Evolutionary conservation across 2,797 vertebrate genomes (phyloP), one percentile per base, ranked within the genome.

Genomic region (Sebastes paucispinis): DNA sequence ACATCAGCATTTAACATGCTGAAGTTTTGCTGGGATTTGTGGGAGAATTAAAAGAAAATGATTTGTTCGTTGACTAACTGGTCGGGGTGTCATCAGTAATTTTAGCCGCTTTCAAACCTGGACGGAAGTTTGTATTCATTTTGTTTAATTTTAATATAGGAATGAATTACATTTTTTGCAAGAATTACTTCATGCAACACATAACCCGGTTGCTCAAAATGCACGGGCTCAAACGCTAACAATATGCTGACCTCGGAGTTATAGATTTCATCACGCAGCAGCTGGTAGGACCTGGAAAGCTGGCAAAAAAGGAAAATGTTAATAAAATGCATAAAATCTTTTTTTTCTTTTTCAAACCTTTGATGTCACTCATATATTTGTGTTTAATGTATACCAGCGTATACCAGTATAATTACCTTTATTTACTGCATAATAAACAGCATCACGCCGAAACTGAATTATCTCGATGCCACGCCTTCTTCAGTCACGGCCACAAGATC

Each of bases 81-180:
- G 50, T 52, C 20, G 4, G 8, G 4, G 20, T 10, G 8, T 20
- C 50, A 52, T n/a, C 8, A 50, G 43, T 50, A 50, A 0, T 0
- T 52, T 52, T 52, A 52, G 50, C 50, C 4, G 8, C 50, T 52
- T 52, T 0, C 1, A 22, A 50, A 50, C 18, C 0, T 20, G 43
- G 43, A 50, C 7, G 32, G 32, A 52, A 52, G 50, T 52, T 52
- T 22, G 20, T n/a, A 52, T n/a, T 52, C 2, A 52, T 22, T 52
- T n/a, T n/a, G 9, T 52, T n/a, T 9, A 1, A n/a, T 52, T 52
- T 52, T 52, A 52, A 52, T 20, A 0, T 10, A 52, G 7, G 18
- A 52, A 52, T n/a, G 50, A 52, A 52, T 52, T n/a, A n/a, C 1
- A 52, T 52, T 20, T 20, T 52, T 52, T 4, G 50, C 50, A 52